Evolutionary conservation across 2,797 vertebrate species (phyloP), one percentile per base, ranked within the genome.

Genomic region (Geotrypetes seraphini): DNA sequence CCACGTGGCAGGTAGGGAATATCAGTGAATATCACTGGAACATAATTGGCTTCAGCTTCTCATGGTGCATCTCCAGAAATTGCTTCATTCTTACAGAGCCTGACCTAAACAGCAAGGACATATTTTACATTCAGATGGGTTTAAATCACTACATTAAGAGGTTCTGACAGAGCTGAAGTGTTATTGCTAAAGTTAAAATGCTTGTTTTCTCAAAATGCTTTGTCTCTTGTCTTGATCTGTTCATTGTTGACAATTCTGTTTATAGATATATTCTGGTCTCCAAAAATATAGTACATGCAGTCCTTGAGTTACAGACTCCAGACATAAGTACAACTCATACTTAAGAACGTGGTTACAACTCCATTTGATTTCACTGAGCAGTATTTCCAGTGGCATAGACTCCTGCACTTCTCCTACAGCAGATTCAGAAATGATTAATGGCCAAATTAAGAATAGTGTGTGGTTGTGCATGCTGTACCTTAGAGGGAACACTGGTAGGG

Each of bases 31-130:
- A 60, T 53, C 35, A 36, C 12, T 30, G 40, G 16, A 40, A 56
- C 47, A 37, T 57, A 67, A 73, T 51, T 70, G 47, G 53, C 42
- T 60, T 58, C 61, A 38, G 13, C 11, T 47, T 40, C 44, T 49
- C 10, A 2, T 19, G 4, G 37, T 47, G 41, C 36, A 42, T 66
- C 50, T 40, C 25, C 32, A 53, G 29, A 53, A 47, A 47, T 16
- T 36, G 23, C 16, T 39, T 56, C 6, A n/a, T 66, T 60, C 48
- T 45, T 50, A 10, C 12, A 33, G 43, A 12, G 4, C 25, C 25
- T 59, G 53, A 60, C 39, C 53, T 57, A 32, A 52, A 34, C 45
- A 65, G 25, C 31, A 68, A 58, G 53, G 41, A 53, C 19, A 4
- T 33, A 36, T 39, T 66, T 64, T 54, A 58, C 48, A 58, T 66